These are phyloP conservation scores for Drosophila repleta DNA, from an alignment of 1,140 invertebrate species.

Conservation along the genomic window DNA sequence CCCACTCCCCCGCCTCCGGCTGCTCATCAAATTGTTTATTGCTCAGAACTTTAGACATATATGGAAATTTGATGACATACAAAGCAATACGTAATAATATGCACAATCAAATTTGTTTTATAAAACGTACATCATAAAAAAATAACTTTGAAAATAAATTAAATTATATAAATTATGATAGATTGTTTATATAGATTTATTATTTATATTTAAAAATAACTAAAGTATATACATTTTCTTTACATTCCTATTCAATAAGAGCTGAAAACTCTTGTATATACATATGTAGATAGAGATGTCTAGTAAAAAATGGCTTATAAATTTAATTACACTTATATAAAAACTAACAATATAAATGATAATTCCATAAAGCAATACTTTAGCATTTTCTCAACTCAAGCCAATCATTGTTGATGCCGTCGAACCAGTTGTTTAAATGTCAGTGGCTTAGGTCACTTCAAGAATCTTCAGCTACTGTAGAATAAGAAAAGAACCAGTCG, in stretches of 20 bases:
- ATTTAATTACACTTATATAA: neutral
- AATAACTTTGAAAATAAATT: neutral
- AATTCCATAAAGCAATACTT: neutral
- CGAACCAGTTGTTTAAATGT: constrained; percentile 18
- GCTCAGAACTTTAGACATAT: constrained; percentile 17
- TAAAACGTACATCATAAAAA: neutral
- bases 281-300: neutral
- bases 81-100: constrained; percentile 4
- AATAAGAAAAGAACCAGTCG: neutral
- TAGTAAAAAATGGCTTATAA: neutral
- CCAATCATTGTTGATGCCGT: constrained; percentile 7
- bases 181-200: too few relatives aligned
- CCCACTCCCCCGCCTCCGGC: neutral
- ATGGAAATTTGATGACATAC: constrained; percentile 9
- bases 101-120: neutral
- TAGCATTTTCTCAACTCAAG: neutral
- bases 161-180: too few relatives aligned
- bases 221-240: too few relatives aligned
- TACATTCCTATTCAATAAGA: too few relatives aligned
- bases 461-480: constrained; percentile 5
- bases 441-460: constrained; percentile 10
- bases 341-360: constrained; percentile 2
- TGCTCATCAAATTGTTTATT: constrained; percentile 14
- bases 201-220: too few relatives aligned
- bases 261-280: too few relatives aligned